Base-by-base conservation (phyloP, 2,113 vertebrate genomes). In the Tachysurus fulvidraco region DNA sequence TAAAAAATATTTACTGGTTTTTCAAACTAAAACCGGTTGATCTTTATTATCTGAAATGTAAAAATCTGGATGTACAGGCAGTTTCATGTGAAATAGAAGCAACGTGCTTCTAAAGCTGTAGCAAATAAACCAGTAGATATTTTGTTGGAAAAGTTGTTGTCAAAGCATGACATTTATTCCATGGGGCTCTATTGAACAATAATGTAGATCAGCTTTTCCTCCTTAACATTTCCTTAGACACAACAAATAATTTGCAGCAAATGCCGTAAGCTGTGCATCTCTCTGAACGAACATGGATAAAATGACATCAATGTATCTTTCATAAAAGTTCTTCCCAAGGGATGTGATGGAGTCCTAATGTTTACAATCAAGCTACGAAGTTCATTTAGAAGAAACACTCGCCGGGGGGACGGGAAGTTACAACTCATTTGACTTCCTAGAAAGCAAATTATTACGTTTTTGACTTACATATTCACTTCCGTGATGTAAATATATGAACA, bases 241-340 rank as follows among this genome's bases (percentile, higher is more conserved):
- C 6, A 77, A 77, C 44, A 74, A 17, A 17, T 2, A 50, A 5
- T 13, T 36, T 17, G 64, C n/a, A 67, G 30, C n/a, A 16, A 67
- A 67, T 19, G 57, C 21, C 30, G 44, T 44, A 30, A 19, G 54
- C 30, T 83, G 30, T 28, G 25, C 60, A 65, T 65, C 60, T 81
- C 19, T 55, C 77, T n/a, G 30, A 23, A 81, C 14, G 62, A 25
- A 44, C 41, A 62, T 25, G 17, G 23, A 41, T 86, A 44, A n/a
- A 23, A 62, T 81, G 59, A 52, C 5, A 62, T 41, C 54, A 62
- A 19, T 52, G 19, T 69, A 21, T 64, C 25, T 76, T 36, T 54
- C 88, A 89, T 92, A 60, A 92, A 98, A 96, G 95, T 46, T 74
- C 95, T 64, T 92, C 84, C 87, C 96, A 96, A 90, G 88, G 89